These are phyloP conservation scores for Chaetogeoica ovagalla DNA, from an alignment of 2,888 invertebrate species.

Conservation along the genomic window DNA sequence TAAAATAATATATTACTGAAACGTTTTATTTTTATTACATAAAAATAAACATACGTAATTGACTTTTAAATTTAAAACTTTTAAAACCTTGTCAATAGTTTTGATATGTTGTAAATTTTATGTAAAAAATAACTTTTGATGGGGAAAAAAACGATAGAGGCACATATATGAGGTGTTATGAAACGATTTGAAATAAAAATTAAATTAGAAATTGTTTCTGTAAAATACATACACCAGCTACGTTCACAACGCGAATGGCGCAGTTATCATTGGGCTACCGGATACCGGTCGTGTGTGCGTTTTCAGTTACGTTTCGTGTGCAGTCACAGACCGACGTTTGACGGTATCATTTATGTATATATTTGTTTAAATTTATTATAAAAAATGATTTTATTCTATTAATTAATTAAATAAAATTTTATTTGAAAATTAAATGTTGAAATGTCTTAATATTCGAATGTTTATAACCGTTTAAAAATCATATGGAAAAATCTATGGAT, in stretches of 20 bases:
- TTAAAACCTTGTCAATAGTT: no score
- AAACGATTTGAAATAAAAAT: neutral
- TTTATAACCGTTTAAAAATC: conserved; percentile 20
- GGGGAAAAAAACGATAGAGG: no score
- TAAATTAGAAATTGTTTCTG: neutral
- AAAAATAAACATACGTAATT: no score
- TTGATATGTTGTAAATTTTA: no score
- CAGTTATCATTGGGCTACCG: conserved; percentile 6
- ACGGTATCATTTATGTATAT: no score
- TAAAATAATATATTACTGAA: neutral
- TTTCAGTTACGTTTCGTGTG: conserved; percentile 47
- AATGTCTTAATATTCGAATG: neutral
- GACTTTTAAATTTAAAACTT: no score
- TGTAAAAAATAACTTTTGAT: no score
- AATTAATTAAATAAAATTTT: no score
- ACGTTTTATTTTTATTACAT: no score
- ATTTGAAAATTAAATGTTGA: neutral
- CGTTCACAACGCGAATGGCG: conserved; percentile 15
- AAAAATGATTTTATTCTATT: no score
- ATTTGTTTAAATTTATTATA: no score
- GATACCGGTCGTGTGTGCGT: conserved; percentile 16
- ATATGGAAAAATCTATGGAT: conserved; percentile 23
- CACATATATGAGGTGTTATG: neutral
- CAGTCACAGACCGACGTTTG: conserved; percentile 35
- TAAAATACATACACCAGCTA: neutral